Base-by-base conservation (phyloP, 2,888 invertebrate genomes). In the Brachyptera putata region DNA sequence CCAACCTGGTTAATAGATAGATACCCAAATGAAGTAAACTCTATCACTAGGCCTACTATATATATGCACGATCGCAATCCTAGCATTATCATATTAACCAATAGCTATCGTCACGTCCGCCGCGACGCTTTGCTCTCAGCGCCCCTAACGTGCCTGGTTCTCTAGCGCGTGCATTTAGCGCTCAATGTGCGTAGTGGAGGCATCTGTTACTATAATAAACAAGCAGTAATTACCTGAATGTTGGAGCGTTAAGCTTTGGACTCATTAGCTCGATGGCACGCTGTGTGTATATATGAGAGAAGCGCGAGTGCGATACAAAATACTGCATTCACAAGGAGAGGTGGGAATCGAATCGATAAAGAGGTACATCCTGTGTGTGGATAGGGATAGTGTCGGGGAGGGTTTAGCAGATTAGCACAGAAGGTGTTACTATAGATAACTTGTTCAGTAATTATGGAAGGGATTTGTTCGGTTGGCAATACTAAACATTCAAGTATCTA, bases 191-290 rank as follows among this genome's bases (percentile, higher is more conserved):
- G n/a, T n/a, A n/a, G n/a, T n/a, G n/a, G 48, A 14, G 5, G 26
- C 50, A 61, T 48, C 61, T 61, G 50, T 50, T 57, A 41, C 57
- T 26, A 37, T 43, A 57, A 57, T 61, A 61, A 61, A 57, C 61
- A 61, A 61, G 30, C 18, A 13, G 57, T 57, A 61, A 61, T 61
- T 50, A 56, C 57, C 57, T 14, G 43, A 18, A 48, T 56, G 56
- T n/a, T 30, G 13, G 18, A 21, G 56, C 56, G 61, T 41, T 57
- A 57, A 61, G 53, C 57, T 34, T 24, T 14, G 37, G 13, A 21
- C 50, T 57, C 61, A 57, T 61, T 61, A 57, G 53, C 57, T 53
- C 16, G n/a, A n/a, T n/a, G 34, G 46, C 36, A 36, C 36, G 49
- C 26, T 25, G 49, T 13, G 14, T 18, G 18, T 41, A 18, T 41